A percentile compares a stretch with the other conserved stretches of the same genome.
Conservation (phyloP, 1,140 invertebrate species). For the Thaumatotibia leucotreta region DNA sequence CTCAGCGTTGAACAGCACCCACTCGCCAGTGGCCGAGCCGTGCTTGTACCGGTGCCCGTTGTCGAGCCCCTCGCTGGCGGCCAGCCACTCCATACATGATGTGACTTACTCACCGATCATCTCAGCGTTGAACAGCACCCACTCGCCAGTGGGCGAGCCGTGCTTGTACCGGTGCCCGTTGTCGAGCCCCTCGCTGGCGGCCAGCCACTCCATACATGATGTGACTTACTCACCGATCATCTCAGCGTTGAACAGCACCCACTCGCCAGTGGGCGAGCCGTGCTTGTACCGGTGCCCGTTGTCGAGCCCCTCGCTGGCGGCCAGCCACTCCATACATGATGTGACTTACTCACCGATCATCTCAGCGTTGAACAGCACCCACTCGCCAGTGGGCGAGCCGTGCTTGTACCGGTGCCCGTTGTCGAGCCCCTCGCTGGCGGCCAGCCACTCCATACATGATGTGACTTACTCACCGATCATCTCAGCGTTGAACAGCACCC, state of each 20-base stretch:
- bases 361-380: conserved; percentile 58
- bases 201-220: too few species aligned
- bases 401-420: conserved; percentile 41
- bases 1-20: too few species aligned
- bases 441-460: conserved; percentile 55
- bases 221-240: too few species aligned
- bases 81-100: too few species aligned
- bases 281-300: conserved; percentile 41
- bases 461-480: conserved; percentile 49
- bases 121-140: too few species aligned
- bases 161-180: too few species aligned
- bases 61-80: too few species aligned
- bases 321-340: conserved; percentile 55
- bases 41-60: too few species aligned
- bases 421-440: conserved; percentile 32
- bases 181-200: too few species aligned
- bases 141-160: too few species aligned
- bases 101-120: too few species aligned
- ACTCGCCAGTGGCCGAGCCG: too few species aligned
- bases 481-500: conserved; percentile 59
- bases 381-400: conserved; percentile 31
- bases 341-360: conserved; percentile 49
- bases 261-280: conserved; percentile 31
- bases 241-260: conserved; percentile 58
- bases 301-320: conserved; percentile 32